Base-by-base conservation (phyloP, 2,888 invertebrate genomes). In the Adelognathus sp. region DNA sequence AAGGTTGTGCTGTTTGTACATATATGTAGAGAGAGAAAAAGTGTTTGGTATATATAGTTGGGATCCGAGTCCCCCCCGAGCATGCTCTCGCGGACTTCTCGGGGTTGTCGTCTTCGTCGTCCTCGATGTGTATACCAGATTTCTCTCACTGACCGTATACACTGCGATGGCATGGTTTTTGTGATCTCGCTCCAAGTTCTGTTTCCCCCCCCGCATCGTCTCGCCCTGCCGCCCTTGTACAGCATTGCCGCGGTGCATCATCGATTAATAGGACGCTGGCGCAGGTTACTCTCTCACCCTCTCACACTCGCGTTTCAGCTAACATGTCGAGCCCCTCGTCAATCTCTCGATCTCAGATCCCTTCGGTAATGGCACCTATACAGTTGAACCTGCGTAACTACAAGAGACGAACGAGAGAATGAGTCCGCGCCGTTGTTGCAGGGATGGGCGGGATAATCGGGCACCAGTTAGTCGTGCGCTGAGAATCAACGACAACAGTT, bases 311-410 rank as follows among this genome's bases (percentile, higher is more conserved):
- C n/a, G 74, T 71, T 79, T 78, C 64, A 81, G 70, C 79, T 71
- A 79, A 79, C 79, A 82, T 77, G 79, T 81, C 79, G 72, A 77
- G 79, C 29, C 61, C 70, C 69, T 79, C 82, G 81, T 82, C 82
- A 82, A 82, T 82, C 82, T 82, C 74, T 71, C 71, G 81, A 77
- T 82, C 79, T 66, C 69, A 50, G 64, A 70, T 74, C 56, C 50
- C 71, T 76, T 63, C 56, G 46, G 75, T 79, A 79, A 79, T 79
- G 76, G 79, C 71, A 56, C 75, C 79, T 56, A 72, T 79, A 79
- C 63, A 79, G 79, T 79, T 67, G 79, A 79, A 79, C 76, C 72
- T 44, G 75, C 79, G 79, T 79, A 76, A 76, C 79, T 67, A 72
- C 75, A 79, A 75, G 75, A 33, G 71, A 71, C 74, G 50, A n/a